phyloP scores from a whole-genome alignment of 2,113 vertebrate genomes.

The Sylvietta virens region DNA sequence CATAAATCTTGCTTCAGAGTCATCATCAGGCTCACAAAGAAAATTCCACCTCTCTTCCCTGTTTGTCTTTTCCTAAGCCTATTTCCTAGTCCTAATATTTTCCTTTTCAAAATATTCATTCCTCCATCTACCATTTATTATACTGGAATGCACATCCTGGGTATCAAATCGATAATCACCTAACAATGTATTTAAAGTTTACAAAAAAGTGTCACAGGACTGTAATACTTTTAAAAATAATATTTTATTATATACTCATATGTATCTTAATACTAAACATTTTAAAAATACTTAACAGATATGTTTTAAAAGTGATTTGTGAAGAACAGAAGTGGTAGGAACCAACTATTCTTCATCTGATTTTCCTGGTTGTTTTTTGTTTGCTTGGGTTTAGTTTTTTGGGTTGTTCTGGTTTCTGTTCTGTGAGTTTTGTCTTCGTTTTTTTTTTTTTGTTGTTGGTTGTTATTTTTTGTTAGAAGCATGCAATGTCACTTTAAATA shows the following conservation, averaged over 20 bases:
- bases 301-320: background rate
- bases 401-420: background rate
- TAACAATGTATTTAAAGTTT: background rate
- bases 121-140: background rate
- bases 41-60: background rate
- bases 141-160: background rate
- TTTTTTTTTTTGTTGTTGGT: background rate
- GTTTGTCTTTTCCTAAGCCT: background rate
- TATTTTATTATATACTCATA: background rate
- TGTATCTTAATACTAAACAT: no score
- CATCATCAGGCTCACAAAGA: background rate
- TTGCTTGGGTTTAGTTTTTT: background rate
- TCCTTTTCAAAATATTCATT: background rate
- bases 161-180: background rate
- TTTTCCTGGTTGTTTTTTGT: rapidly evolving
- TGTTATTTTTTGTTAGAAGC: background rate
- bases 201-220: background rate
- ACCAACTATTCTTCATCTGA: background rate
- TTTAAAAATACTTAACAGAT: background rate
- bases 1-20: background rate
- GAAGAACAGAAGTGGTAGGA: background rate
- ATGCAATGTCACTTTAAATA: background rate
- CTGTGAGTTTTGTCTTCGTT: no score
- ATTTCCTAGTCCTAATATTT: no score
- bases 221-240: background rate